Conservation (phyloP, 1,140 invertebrate species). For the Battus philenor region DNA sequence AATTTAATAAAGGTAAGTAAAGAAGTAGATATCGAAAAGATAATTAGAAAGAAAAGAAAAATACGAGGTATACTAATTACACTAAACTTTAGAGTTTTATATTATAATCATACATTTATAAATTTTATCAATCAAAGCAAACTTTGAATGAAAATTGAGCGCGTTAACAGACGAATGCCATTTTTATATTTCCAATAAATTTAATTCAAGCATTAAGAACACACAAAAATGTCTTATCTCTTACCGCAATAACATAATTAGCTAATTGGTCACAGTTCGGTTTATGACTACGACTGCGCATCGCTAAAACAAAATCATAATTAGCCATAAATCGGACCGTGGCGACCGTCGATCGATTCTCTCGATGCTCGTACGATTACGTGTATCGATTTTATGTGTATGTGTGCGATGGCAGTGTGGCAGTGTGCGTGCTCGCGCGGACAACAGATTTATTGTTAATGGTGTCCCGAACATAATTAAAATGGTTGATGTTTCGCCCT, state of each 20-base stretch:
- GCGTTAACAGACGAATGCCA: too few species aligned
- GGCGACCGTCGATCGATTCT: constrained; percentile 39
- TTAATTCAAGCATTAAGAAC: too few species aligned
- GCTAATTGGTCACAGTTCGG: constrained; percentile 55
- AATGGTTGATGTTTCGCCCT: constrained; percentile 69
- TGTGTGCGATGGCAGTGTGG: constrained; percentile 17
- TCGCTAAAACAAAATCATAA: constrained; percentile 51
- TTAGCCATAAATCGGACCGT: constrained; percentile 53
- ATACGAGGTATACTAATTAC: too few species aligned
- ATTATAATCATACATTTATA: too few species aligned
- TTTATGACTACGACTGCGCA: constrained; percentile 42
- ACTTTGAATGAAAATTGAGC: too few species aligned
- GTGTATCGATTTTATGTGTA: constrained; percentile 37
- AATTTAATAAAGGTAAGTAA: too few species aligned
- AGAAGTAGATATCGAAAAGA: too few species aligned
- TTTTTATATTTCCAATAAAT: too few species aligned
- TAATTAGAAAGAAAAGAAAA: too few species aligned
- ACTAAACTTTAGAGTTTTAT: too few species aligned
- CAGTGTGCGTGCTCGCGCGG: constrained; percentile 33
- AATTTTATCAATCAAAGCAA: too few species aligned
- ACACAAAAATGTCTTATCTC: constrained; percentile 4
- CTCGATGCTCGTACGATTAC: constrained; percentile 34
- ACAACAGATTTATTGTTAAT: constrained; percentile 73
- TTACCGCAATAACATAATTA: constrained; percentile 43
- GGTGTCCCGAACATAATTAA: constrained; percentile 73